Base-by-base conservation (phyloP, 2,797 vertebrate species). In the Protonibea diacanthus region DNA sequence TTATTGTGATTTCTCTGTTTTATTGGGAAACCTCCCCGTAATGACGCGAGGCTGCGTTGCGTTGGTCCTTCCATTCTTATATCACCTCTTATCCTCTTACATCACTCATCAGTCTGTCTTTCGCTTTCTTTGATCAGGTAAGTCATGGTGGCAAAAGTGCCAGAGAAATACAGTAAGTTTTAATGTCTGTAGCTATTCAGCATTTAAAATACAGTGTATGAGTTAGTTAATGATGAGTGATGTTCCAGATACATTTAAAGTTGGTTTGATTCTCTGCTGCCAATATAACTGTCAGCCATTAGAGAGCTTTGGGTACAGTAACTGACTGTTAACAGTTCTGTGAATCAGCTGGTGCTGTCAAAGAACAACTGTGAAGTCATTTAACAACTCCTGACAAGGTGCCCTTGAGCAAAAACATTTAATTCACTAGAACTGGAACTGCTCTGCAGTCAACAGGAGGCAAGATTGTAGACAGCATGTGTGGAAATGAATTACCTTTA, bases 311-410 rank as follows among this genome's bases (percentile, higher is more conserved):
- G 20, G 59, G n/a, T 53, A 63, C 61, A 59, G 61, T 27, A 52
- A 71, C 13, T 67, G 53, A 9, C 21, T 61, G 15, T 18, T 38
- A 59, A 29, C 29, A 55, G 20, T 59, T 71, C 42, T 53, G 18
- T 23, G 23, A 74, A 68, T 80, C 20, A 65, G 63, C 20, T 65
- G 42, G n/a, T 6, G 2, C 17, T 66, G 47, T 68, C 38, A 67
- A 59, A 13, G 25, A 70, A 56, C 44, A 52, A 13, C 44, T 29
- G 63, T 18, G 40, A 62, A 48, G 49, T 78, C 42, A 67, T 78
- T 76, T 29, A 75, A 68, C 49, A 65, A 49, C 57, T 64, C 20
- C 3, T 69, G 42, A 72, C 53, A 44, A 66, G 40, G 55, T 62
- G 61, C 65, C 9, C 66, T 62, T 70, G 42, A 73, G 64, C 45